A percentile compares a stretch with the other conserved stretches of the same genome.
These are phyloP conservation scores for Reinhardtius hippoglossoides DNA, from an alignment of 2,113 vertebrate genomes.

Conservation along the genomic window DNA sequence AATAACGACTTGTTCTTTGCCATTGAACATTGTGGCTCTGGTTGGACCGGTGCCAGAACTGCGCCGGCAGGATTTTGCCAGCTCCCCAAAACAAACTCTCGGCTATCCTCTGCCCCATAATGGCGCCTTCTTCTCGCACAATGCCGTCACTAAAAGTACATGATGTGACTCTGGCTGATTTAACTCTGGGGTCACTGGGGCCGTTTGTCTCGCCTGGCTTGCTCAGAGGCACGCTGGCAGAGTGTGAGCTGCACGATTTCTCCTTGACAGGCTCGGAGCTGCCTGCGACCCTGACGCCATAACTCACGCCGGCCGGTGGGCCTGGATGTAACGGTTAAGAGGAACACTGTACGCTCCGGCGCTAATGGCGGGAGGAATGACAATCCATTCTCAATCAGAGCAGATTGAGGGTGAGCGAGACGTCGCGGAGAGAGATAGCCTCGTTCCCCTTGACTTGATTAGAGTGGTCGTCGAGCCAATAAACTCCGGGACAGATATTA, in stretches of 20 bases:
- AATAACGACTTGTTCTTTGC: slow-evolving; percentile 74
- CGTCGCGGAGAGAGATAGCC: slow-evolving; percentile 25
- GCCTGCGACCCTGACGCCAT: slow-evolving; percentile 16
- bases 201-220: slow-evolving; percentile 21
- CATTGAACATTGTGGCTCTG: slow-evolving; percentile 52
- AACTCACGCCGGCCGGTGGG: slow-evolving; percentile 18
- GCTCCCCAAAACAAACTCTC: slow-evolving; percentile 53
- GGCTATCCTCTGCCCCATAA: slow-evolving; percentile 49
- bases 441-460: slow-evolving; percentile 58
- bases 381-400: slow-evolving; percentile 43
- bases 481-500: slow-evolving; percentile 67
- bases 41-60: slow-evolving; percentile 48
- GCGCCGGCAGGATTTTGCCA: slow-evolving; percentile 45
- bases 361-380: slow-evolving; percentile 47
- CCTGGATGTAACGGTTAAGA: slow-evolving; percentile 24
- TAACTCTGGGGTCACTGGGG: slow-evolving; percentile 16
- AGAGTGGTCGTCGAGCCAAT: slow-evolving; percentile 46
- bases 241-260: background rate
- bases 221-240: slow-evolving; percentile 61
- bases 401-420: slow-evolving; percentile 26
- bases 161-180: slow-evolving; percentile 53
- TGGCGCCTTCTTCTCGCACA: slow-evolving; percentile 60
- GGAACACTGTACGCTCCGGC: slow-evolving; percentile 27
- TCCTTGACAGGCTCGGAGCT: background rate
- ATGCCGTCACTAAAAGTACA: slow-evolving; percentile 30